Evolutionary conservation across 2,888 invertebrate species (phyloP).

Genomic region (Agrochola macilenta): DNA sequence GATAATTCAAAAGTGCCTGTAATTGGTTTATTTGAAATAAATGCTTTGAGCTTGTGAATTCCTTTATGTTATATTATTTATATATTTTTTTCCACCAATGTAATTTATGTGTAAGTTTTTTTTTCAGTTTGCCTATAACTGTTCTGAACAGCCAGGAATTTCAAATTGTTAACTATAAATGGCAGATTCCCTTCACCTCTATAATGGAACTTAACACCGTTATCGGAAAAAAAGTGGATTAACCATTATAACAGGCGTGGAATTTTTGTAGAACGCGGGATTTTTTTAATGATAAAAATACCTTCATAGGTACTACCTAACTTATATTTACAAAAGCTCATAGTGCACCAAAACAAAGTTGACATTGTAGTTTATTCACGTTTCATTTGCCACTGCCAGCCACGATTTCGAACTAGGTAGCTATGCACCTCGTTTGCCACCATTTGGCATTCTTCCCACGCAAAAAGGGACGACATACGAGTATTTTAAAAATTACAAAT

Average conservation of each 20-base stretch:
- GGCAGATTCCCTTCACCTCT: background rate
- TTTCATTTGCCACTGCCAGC: conserved; percentile 47
- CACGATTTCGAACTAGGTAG: conserved; percentile 44
- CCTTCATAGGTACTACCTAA: too few relatives aligned
- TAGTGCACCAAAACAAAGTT: conserved; percentile 24
- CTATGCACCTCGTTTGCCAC: conserved; percentile 54
- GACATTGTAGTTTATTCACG: conserved; percentile 45
- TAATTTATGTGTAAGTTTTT: background rate
- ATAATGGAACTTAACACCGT: background rate
- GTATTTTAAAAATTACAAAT: conserved; percentile 52
- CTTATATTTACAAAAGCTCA: background rate
- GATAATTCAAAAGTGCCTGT: too few relatives aligned
- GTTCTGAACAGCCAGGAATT: background rate
- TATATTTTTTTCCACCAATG: too few relatives aligned
- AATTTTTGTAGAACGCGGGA: background rate
- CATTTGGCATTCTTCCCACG: conserved; percentile 59
- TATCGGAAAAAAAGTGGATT: background rate
- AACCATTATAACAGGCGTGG: too few relatives aligned
- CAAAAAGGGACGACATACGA: conserved; percentile 44
- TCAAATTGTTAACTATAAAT: background rate
- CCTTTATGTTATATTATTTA: too few relatives aligned
- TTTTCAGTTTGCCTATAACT: background rate
- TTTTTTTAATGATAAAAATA: background rate
- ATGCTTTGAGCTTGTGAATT: too few relatives aligned
- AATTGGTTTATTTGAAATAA: too few relatives aligned